Conservation (phyloP, 2,797 vertebrate genomes). For the Diplodus sargus region DNA sequence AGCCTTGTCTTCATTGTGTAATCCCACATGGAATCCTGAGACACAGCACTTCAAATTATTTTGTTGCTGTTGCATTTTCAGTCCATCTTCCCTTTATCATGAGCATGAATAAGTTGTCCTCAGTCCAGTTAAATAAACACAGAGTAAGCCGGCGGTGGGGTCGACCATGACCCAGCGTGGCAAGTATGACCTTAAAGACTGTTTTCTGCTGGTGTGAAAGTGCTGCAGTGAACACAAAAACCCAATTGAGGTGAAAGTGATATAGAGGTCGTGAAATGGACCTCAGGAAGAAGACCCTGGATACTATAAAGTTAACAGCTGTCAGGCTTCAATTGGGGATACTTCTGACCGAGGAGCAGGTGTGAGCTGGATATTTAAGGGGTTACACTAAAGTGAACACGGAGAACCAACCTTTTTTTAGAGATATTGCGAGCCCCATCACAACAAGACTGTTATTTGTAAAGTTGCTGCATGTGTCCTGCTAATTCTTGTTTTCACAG, state of each 20-base stretch:
- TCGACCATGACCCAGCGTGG: not conserved
- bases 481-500: not conserved
- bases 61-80: slow-evolving; percentile 2
- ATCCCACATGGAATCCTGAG: slow-evolving; percentile 32
- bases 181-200: slow-evolving; percentile 12
- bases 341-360: slow-evolving; percentile 18
- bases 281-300: slow-evolving; percentile 27
- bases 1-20: slow-evolving; percentile 23
- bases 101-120: slow-evolving; percentile 1
- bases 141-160: not conserved
- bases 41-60: not conserved
- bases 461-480: not conserved
- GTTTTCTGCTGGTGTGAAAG: slow-evolving; percentile 26
- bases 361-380: slow-evolving; percentile 18
- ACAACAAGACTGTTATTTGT: not conserved
- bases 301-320: slow-evolving; percentile 48
- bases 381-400: not conserved
- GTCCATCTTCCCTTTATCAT: not conserved
- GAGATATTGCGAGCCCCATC: not conserved
- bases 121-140: slow-evolving; percentile 11
- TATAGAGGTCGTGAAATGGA: slow-evolving; percentile 24
- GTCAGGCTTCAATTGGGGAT: slow-evolving; percentile 6
- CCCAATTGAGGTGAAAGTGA: slow-evolving; percentile 38
- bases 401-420: not conserved
- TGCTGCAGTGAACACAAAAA: slow-evolving; percentile 43